Base-by-base conservation (phyloP, 1,140 invertebrate genomes). In the Penaeus vannamei region DNA sequence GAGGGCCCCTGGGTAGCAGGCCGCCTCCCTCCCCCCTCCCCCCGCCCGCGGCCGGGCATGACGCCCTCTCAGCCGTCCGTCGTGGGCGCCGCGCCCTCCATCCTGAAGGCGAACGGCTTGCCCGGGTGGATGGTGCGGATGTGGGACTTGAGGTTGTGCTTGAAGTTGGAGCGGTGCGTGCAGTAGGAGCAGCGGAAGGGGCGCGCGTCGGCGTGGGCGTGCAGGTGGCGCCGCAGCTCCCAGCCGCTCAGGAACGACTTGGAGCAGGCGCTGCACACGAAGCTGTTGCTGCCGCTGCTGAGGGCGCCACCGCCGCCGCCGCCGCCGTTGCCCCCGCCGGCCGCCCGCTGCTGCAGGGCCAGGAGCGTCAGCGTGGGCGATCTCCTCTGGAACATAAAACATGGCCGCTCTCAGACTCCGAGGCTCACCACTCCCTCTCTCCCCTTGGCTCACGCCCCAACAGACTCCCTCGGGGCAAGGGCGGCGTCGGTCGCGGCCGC, bases 151-250 rank as follows among this genome's bases (percentile, higher is more conserved):
- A 91, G 89, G 69, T 91, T 91, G 77, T 91, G 91, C 83, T 91
- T 91, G 89, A 91, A 91, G 88, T 91, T 91, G 82, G 91, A 91
- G 36, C 91, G 85, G 62, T 91, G 91, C 69, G 91, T 85, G 86
- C 94, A 95, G 79, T 94, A 92, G 83, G 93, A 93, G 91, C 94
- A 95, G 87, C 92, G 92, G 92, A 94, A 95, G 10, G 94, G 94
- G 72, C 93, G 91, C 91, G 94, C 94, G 1, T 94, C 91, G 0
- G 93, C 93, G 86, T 93, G 93, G 26, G 91, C 91, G 26, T 92
- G 90, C 87, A 93, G 91, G 91, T 93, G 93, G 32, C 92, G 85
- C 59, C 91, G 89, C 42, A 92, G 82, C 26, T 91, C 92, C 91
- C 91, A 91, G 20, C 88, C 81, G 29, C 87, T 91, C 85, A 90